Percentiles rank a stretch among this genome's conserved stretches.
These are phyloP conservation scores for Myripristis jacobus DNA, from an alignment of 2,797 vertebrate species.

Conservation along the genomic window DNA sequence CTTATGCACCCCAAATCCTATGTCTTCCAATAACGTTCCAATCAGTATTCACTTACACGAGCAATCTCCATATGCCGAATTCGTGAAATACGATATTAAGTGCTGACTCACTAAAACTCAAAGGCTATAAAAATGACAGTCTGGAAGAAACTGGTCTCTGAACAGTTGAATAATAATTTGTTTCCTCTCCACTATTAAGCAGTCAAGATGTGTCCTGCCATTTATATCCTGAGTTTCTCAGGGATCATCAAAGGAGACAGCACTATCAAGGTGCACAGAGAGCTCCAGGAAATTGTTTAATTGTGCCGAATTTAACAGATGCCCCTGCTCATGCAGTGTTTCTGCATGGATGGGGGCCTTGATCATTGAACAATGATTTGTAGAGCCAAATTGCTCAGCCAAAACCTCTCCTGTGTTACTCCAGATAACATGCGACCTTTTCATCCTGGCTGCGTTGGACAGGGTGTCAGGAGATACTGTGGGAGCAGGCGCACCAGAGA, in stretches of 20 bases:
- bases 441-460: slow-evolving; percentile 34
- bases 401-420: background rate
- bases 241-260: slow-evolving; percentile 14
- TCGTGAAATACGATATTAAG: background rate
- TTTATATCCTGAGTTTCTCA: background rate
- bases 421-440: slow-evolving; percentile 29
- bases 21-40: background rate
- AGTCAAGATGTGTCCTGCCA: background rate
- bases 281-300: background rate
- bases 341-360: slow-evolving; percentile 11
- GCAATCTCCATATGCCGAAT: background rate
- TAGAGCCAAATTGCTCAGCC: background rate
- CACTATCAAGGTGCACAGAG: background rate
- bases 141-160: background rate
- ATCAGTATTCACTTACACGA: background rate
- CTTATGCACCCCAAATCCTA: background rate
- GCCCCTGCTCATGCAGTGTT: background rate
- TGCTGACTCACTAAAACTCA: too few species aligned
- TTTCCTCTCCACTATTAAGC: background rate
- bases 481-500: background rate
- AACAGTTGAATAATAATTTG: background rate
- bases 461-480: slow-evolving; percentile 4
- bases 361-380: slow-evolving; percentile 22
- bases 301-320: slow-evolving; percentile 1
- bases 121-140: background rate